Conservation (phyloP, 2,888 invertebrate genomes). For the Synanthedon andrenaeformis region DNA sequence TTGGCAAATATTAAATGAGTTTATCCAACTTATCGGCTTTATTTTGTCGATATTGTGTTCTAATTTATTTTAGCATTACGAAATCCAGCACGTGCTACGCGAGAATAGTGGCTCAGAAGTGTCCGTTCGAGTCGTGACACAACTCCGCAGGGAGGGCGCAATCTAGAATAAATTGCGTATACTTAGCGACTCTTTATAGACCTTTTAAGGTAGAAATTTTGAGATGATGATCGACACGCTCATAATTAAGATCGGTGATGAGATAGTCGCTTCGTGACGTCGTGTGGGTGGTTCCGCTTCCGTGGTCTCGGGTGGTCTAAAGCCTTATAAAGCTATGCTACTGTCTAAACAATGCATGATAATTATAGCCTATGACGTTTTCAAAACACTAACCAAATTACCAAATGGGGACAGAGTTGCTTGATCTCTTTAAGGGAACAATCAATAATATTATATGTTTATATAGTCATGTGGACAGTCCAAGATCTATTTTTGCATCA, state of each 20-base stretch:
- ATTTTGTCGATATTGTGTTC: not conserved
- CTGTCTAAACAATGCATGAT: slow-evolving; percentile 11
- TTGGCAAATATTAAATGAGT: not conserved
- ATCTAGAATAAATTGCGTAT: slow-evolving; percentile 65
- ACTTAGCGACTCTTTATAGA: slow-evolving; percentile 65
- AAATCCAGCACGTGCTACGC: slow-evolving; percentile 37
- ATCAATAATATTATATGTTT: too few relatives aligned
- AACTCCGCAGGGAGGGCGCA: slow-evolving; percentile 45
- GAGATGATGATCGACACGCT: slow-evolving; percentile 69
- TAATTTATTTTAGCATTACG: slow-evolving; percentile 15
- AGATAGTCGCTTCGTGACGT: slow-evolving; percentile 58
- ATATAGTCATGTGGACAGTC: too few relatives aligned
- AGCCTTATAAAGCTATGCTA: slow-evolving; percentile 30
- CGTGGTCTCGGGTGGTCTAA: slow-evolving; percentile 54
- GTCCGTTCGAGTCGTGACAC: slow-evolving; percentile 61
- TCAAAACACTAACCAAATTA: not conserved
- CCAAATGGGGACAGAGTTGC: too few relatives aligned
- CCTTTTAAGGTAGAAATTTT: slow-evolving; percentile 67
- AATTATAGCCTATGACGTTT: not conserved
- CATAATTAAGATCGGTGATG: slow-evolving; percentile 60
- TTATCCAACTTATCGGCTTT: not conserved
- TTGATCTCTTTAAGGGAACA: too few relatives aligned
- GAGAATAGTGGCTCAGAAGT: slow-evolving; percentile 41
- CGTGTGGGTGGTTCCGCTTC: slow-evolving; percentile 66
- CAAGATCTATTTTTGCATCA: too few relatives aligned